These are phyloP conservation scores for Patagioenas fasciata DNA, from an alignment of 2,113 vertebrate genomes.

Conservation along the genomic window DNA sequence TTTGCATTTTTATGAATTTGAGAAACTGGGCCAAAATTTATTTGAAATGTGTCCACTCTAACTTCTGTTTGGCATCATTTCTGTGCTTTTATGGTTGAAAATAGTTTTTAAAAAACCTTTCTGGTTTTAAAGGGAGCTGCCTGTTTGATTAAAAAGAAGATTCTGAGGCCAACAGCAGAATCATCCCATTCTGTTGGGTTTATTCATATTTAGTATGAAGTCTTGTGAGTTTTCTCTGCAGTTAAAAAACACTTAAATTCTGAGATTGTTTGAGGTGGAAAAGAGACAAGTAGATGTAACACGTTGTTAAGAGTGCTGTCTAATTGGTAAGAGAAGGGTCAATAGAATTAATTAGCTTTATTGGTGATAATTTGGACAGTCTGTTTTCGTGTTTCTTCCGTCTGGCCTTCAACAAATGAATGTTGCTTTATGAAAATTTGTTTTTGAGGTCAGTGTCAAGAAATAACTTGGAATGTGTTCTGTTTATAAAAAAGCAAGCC, in stretches of 20 bases:
- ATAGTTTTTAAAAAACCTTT: background rate
- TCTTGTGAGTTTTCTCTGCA: background rate
- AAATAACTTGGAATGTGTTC: background rate
- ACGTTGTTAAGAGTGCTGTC: fast-evolving
- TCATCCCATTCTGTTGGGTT: background rate
- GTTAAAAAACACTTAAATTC: background rate
- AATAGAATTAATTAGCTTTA: background rate
- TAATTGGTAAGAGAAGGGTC: background rate
- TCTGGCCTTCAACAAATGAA: background rate
- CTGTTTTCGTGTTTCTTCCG: background rate
- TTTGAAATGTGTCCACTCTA: background rate
- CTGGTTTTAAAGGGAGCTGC: background rate
- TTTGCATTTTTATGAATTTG: background rate
- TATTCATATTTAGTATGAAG: background rate
- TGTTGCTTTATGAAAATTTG: background rate
- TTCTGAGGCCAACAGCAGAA: background rate
- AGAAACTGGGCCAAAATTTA: background rate
- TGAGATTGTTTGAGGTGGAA: background rate
- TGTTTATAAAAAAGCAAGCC: background rate
- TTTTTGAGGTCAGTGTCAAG: background rate
- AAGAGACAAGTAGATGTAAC: background rate
- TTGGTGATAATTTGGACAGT: background rate
- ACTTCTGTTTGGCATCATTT: background rate
- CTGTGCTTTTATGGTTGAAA: background rate
- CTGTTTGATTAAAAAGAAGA: background rate